Conservation (phyloP, 2,797 vertebrate genomes). For the Amazona finschi region DNA sequence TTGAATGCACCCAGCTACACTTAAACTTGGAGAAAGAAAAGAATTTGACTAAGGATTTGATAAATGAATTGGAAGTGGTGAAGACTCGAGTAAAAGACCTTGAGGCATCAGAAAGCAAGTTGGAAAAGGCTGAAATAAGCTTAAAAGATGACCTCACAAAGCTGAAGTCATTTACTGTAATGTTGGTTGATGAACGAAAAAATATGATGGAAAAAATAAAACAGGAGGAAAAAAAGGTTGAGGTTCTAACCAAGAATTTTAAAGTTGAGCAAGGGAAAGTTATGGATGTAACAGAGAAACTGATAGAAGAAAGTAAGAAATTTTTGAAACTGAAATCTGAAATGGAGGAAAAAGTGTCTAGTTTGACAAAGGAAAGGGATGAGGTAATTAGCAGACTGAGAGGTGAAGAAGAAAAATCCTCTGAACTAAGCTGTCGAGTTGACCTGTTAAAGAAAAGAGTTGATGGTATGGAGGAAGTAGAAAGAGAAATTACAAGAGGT, state of each 20-base stretch:
- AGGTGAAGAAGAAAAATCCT: slow-evolving; percentile 85
- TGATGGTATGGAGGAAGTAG: slow-evolving; percentile 83
- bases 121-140: slow-evolving; percentile 85
- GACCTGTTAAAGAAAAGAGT: slow-evolving; percentile 82
- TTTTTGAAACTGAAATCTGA: slow-evolving; percentile 92
- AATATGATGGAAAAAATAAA: slow-evolving; percentile 90
- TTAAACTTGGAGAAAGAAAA: slow-evolving; percentile 89
- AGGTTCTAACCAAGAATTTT: slow-evolving; percentile 84
- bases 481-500: slow-evolving; percentile 78
- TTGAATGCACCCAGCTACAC: slow-evolving; percentile 86
- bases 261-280: slow-evolving; percentile 92
- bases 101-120: slow-evolving; percentile 82
- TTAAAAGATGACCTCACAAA: slow-evolving; percentile 93
- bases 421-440: slow-evolving; percentile 80
- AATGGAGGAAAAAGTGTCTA: slow-evolving; percentile 88
- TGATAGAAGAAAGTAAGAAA: slow-evolving; percentile 97
- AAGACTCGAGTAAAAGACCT: slow-evolving; percentile 88
- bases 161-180: slow-evolving; percentile 91
- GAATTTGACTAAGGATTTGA: slow-evolving; percentile 83
- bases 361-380: slow-evolving; percentile 83
- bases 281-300: slow-evolving; percentile 92
- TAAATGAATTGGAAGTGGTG: slow-evolving; percentile 85
- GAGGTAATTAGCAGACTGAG: slow-evolving; percentile 82
- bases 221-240: slow-evolving; percentile 88
- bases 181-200: slow-evolving; percentile 92